Evolutionary conservation across 1,140 invertebrate species (phyloP), one percentile per base, ranked within the genome.

Genomic region (Trichogramma pretiosum): DNA sequence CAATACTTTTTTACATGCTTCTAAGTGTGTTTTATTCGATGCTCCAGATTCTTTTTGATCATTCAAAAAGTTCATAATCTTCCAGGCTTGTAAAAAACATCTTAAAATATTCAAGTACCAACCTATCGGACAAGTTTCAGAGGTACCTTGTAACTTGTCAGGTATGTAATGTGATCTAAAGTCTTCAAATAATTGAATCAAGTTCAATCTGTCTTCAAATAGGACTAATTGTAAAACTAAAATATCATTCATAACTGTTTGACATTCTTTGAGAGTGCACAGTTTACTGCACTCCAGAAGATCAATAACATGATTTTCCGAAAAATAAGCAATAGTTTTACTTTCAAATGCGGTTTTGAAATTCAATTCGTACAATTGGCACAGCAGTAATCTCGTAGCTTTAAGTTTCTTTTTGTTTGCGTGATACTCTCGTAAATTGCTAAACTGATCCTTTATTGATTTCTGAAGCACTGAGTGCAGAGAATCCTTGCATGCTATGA

Each of bases 201-300:
- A 44, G 26, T 49, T 50, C 26, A 16, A 14, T 7, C 24, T 9
- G 16, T 56, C 21, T 13, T 46, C 17, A n/a, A 56, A 56, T 1
- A 65, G 50, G 23, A 53, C 37, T 13, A 58, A 28, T 24, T 57
- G 56, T 14, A 66, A 35, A 26, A 51, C 33, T 2, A 61, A 19
- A 40, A 65, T 57, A 36, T 66, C 64, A 19, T 40, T 44, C 11
- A 64, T 26, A 28, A 63, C 34, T 10, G 22, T 17, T 17, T 53
- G 42, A 37, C 36, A n/a, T 30, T 23, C 43, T 30, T 41, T 41
- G n/a, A 30, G 2, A 13, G 1, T 35, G 16, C 5, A 30, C 4
- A 46, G 14, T n/a, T 41, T 22, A 40, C 14, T 39, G 9, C 26
- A 16, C 5, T n/a, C 18, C 2, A 46, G 32, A 46, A 46, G 26